Percentiles rank a stretch among this genome's conserved stretches.
Evolutionary conservation across 2,888 invertebrate genomes (phyloP).

Genomic region (Cyclophora punctaria): DNA sequence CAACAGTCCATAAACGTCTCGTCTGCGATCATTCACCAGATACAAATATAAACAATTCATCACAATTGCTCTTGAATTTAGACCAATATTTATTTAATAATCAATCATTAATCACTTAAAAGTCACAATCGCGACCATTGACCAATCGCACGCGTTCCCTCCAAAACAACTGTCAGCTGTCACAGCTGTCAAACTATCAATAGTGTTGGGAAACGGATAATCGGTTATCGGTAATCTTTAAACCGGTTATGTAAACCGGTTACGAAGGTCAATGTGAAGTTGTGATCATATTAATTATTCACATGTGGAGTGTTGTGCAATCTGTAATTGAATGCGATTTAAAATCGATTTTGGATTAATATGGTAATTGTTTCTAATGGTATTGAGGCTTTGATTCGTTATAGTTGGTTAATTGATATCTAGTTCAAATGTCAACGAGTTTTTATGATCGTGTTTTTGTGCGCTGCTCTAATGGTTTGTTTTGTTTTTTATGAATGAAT

Average conservation of each 20-base stretch:
- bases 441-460: no score
- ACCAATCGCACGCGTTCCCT: constrained; percentile 5
- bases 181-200: constrained; percentile 22
- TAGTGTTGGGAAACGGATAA: constrained; percentile 31
- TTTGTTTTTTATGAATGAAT: no score
- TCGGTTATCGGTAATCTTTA: constrained; percentile 29
- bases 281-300: constrained; percentile 1
- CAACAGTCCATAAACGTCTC: no score
- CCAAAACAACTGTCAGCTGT: constrained; percentile 1
- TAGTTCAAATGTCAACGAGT: no score
- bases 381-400: no score
- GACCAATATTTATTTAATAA: constrained; percentile 1
- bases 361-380: no score
- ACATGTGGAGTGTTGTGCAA: no score
- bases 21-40: no score
- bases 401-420: no score
- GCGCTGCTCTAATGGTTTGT: no score
- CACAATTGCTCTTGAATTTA: background rate
- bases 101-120: constrained; percentile 6
- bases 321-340: no score
- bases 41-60: background rate
- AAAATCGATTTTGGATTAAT: no score
- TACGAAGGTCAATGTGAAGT: constrained; percentile 41
- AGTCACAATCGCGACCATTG: constrained; percentile 1
- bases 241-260: constrained; percentile 27